Percentiles rank a stretch among this genome's conserved stretches.
These are phyloP conservation scores for Rynchops niger DNA, from an alignment of 2,113 vertebrate species.

Conservation along the genomic window DNA sequence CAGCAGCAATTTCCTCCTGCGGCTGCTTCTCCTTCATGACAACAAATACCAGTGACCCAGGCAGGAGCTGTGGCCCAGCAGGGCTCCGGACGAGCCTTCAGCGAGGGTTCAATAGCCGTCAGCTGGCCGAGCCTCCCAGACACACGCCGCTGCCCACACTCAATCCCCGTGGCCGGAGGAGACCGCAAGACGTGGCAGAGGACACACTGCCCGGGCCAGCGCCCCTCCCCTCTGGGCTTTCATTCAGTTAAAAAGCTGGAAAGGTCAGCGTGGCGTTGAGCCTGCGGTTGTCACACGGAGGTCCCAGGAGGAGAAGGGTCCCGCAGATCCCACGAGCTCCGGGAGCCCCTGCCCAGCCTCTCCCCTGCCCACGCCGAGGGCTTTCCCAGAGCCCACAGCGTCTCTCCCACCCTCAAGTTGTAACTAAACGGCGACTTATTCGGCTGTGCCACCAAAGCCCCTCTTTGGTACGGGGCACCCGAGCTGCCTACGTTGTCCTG, in stretches of 20 bases:
- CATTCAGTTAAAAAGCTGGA: background rate
- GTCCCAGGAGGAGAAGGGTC: background rate
- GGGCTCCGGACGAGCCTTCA: accelerated
- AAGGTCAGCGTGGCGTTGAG: background rate
- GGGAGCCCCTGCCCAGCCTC: background rate
- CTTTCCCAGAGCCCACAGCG: background rate
- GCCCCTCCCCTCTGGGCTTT: background rate
- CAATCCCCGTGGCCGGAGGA: background rate
- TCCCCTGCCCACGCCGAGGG: background rate
- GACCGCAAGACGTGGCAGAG: background rate
- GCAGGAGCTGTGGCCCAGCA: background rate
- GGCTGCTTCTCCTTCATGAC: background rate
- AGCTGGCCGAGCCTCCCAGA: background rate
- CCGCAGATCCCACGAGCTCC: accelerated
- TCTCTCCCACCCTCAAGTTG: background rate
- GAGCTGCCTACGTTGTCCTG: background rate
- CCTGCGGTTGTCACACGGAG: background rate
- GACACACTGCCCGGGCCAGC: background rate
- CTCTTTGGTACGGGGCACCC: background rate
- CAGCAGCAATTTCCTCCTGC: background rate
- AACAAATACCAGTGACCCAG: background rate
- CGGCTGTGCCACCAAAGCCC: background rate
- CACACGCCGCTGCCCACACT: background rate
- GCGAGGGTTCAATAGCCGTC: background rate
- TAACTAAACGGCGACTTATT: background rate